These are phyloP conservation scores for Amblyjoppa proteus DNA, from an alignment of 2,888 invertebrate species.

Conservation along the genomic window DNA sequence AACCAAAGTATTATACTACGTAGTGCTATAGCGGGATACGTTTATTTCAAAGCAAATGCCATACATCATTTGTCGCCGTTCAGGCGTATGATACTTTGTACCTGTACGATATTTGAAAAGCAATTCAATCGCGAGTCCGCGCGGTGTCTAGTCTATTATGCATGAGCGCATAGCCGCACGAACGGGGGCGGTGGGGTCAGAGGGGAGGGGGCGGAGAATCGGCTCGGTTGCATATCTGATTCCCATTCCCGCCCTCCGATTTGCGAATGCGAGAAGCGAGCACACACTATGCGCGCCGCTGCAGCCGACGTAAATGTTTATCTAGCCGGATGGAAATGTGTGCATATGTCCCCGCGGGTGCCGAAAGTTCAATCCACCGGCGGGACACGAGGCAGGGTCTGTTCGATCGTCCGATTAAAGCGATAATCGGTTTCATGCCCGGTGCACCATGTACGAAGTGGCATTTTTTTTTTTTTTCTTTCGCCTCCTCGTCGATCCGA, in stretches of 20 bases:
- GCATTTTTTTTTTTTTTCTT: constrained; percentile 15
- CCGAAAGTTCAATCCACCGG: constrained; percentile 53
- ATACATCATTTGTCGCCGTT: constrained; percentile 47
- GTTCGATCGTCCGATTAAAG: constrained; percentile 61
- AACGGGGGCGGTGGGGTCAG: background rate
- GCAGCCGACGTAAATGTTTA: constrained; percentile 64
- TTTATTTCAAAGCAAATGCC: constrained; percentile 53
- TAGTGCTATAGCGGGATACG: background rate
- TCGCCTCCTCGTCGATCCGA: background rate
- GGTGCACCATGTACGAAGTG: constrained; percentile 38
- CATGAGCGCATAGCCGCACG: constrained; percentile 39
- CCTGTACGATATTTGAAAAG: constrained; percentile 44
- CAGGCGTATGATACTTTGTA: constrained; percentile 34
- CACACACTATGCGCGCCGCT: constrained; percentile 30
- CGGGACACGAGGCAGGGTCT: constrained; percentile 27
- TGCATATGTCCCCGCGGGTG: constrained; percentile 62
- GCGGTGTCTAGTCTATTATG: constrained; percentile 57
- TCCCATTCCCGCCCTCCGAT: constrained; percentile 29
- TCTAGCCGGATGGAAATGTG: constrained; percentile 65
- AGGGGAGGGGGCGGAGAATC: background rate
- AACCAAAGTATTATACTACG: background rate
- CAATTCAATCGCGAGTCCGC: constrained; percentile 50
- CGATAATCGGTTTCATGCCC: constrained; percentile 67
- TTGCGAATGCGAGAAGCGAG: constrained; percentile 46
- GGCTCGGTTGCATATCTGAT: constrained; percentile 42